Base-by-base conservation (phyloP, 2,113 vertebrate species). In the Bubo scandiacus region DNA sequence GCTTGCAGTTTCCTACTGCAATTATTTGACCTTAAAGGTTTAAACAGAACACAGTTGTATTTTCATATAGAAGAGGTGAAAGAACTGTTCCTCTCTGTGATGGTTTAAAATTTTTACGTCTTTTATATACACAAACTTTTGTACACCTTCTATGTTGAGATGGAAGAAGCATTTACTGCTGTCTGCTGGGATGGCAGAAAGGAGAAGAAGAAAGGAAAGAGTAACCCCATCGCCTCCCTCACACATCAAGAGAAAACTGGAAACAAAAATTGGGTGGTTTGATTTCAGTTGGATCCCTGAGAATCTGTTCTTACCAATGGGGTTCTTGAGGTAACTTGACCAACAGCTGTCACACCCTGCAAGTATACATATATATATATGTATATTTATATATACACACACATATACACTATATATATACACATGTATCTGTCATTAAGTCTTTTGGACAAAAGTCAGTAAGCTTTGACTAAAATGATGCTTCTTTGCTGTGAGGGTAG, bases 241-340 rank as follows among this genome's bases (percentile, higher is more conserved):
- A 23, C 19, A 10, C 0, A 2, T 30, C 36, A 75, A 20, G 34
- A 65, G 26, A 78, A 78, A 93, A 51, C 58, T 19, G 21, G 59
- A 30, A 34, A 49, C 12, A 26, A 61, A 52, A 77, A 3, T 0
- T 0, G n/a, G 3, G 30, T n/a, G 52, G 34, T n/a, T 75, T 45
- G 32, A 42, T 62, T 92, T 55, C 65, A 81, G 47, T 12, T 12
- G 57, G 38, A 71, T 49, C 43, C 26, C 36, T 7, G 8, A 49
- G 20, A 75, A 55, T 12, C 22, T 73, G 19, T 10, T 87, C 40
- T 78, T 81, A 32, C 49, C 55, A 30, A 57, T 36, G 61, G 14
- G 16, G 10, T 51, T 63, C 63, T 19, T 22, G 51, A 63, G 26
- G 18, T 61, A 51, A 26, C 45, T 1, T 32, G 32, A 75, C 11